phyloP scores from a whole-genome alignment of 2,888 invertebrate genomes.

The Thereva nobilitata region DNA sequence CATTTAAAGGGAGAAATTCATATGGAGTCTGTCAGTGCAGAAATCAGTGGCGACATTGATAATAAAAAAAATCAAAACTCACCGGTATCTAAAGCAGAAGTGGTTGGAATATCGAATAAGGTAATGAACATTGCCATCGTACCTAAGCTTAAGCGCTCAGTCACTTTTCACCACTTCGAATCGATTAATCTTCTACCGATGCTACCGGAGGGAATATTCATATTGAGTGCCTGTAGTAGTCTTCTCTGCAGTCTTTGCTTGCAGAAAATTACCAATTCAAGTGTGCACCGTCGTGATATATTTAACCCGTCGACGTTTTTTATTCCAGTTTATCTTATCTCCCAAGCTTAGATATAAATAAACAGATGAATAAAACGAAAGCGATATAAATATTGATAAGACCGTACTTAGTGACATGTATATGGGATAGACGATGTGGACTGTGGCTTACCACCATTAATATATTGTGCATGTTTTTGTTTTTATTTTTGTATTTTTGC shows the following conservation, averaged over 20 bases:
- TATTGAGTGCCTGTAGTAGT: conserved; percentile 14
- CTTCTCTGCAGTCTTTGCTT: background rate
- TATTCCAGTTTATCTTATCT: conserved; percentile 33
- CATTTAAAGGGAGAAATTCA: conserved; percentile 40
- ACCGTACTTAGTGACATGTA: conserved; percentile 4
- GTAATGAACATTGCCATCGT: conserved; percentile 21
- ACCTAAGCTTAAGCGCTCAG: background rate
- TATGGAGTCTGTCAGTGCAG: conserved; percentile 32
- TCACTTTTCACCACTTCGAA: conserved; percentile 6
- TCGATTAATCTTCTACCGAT: conserved; percentile 25
- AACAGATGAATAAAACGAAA: conserved; percentile 35
- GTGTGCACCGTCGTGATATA: conserved; percentile 16
- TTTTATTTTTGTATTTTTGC: conserved; percentile 13
- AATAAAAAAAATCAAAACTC: conserved; percentile 28
- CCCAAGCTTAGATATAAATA: background rate
- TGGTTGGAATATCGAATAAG: conserved; percentile 32
- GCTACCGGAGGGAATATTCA: conserved; percentile 19
- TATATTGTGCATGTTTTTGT: conserved; percentile 5
- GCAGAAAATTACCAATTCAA: conserved; percentile 23
- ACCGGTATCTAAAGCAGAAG: conserved; percentile 25
- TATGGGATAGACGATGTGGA: too few relatives aligned
- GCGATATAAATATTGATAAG: conserved; percentile 39
- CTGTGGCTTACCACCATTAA: too few relatives aligned
- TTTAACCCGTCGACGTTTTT: conserved; percentile 13
- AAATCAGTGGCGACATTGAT: conserved; percentile 3